Base-by-base conservation (phyloP, 92 coral and sea anemone species). In the Hydrozoanthus gracilis region DNA sequence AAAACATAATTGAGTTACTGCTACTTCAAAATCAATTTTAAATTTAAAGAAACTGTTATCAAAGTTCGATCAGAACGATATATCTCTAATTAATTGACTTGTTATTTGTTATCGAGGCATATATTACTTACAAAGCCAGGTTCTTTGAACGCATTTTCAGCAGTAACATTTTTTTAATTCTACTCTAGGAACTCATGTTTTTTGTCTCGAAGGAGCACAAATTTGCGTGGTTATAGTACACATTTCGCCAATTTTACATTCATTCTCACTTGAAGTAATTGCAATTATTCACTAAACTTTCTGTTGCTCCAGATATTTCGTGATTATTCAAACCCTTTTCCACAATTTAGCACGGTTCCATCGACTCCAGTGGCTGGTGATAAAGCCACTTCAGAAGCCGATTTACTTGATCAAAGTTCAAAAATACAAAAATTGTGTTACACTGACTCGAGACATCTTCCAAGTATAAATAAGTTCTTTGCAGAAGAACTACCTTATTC, bases 121-220 rank as follows among this genome's bases (percentile, higher is more conserved):
- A 80, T 54, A 80, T 66, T 80, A 80, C 85, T 80, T 80, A 80
- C 85, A 79, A 64, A 64, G 73, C 68, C 71, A n/a, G 44, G 72
- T 64, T 64, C 72, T 62, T 49, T 4, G 58, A 79, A 64, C 73
- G 14, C 11, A 61, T 79, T 64, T 15, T 48, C 51, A 14, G 51
- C 73, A 47, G 66, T 44, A 66, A 13, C 51, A 35, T 64, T 65
- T 80, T 65, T 54, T 62, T 5, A 65, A 80, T 20, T 47, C 47
- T 51, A 65, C 60, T 58, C 64, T 80, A 64, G n/a, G 12, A 51
- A 9, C n/a, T 78, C 20, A 11, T 60, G 48, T 65, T 65, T 66
- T 62, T n/a, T 62, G 15, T 58, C 62, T 76, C n/a, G 27, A 9
- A 18, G 2, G 15, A 8, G 7, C 4, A 5, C 10, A 75, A 8